Evolutionary conservation across 2,797 vertebrate genomes (phyloP).

Genomic region (Lithobates pipiens): DNA sequence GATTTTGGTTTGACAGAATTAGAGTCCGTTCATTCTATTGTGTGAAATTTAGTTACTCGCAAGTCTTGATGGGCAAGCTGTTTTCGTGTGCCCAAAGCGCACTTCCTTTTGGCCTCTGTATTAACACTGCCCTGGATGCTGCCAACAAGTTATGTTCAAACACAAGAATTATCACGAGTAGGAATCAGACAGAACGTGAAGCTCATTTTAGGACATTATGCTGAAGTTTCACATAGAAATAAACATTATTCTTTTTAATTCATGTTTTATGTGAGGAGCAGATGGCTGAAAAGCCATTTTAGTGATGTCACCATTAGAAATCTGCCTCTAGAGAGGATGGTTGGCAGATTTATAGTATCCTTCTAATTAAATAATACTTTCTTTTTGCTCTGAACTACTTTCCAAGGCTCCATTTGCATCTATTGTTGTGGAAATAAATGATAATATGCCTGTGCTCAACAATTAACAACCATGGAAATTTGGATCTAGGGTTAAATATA

Average conservation of each 20-base stretch:
- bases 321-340: conserved; percentile 42
- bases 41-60: not conserved
- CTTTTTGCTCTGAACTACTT: conserved; percentile 9
- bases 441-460: not conserved
- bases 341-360: conserved; percentile 53
- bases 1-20: not conserved
- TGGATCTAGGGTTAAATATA: conserved; percentile 2
- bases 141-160: not conserved
- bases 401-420: conserved; percentile 32
- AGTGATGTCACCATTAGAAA: conserved; percentile 49
- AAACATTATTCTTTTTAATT: conserved; percentile 44
- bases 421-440: conserved; percentile 30
- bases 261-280: conserved; percentile 45
- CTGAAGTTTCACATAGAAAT: conserved; percentile 11
- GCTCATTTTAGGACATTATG: not conserved
- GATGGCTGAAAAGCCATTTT: conserved; percentile 41
- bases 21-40: not conserved
- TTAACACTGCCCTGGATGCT: not conserved
- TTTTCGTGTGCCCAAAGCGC: not conserved
- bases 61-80: not conserved
- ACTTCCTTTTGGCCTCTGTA: not conserved
- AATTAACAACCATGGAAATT: conserved; percentile 36
- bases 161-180: not conserved
- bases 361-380: conserved; percentile 56
- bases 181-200: not conserved